phyloP scores from a whole-genome alignment of 2,113 vertebrate genomes.

The Mesembrinibis cayennensis region DNA sequence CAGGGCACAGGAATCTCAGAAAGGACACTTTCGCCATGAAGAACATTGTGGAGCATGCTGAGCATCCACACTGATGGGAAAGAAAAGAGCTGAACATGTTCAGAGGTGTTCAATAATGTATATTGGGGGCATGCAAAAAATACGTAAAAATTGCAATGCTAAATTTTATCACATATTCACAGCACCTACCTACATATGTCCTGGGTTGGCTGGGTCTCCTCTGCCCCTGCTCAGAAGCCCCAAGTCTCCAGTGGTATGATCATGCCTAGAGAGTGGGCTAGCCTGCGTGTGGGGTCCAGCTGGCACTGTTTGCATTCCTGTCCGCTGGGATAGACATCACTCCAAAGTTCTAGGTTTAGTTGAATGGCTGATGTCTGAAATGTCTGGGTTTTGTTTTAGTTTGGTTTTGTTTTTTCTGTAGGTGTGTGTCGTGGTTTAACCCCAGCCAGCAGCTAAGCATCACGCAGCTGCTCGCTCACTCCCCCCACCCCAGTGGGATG shows the following conservation, averaged over 20 bases:
- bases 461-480: too few species aligned
- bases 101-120: neutral
- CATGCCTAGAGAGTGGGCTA: neutral
- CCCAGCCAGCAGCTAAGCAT: too few species aligned
- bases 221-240: neutral
- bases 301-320: neutral
- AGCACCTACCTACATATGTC: neutral
- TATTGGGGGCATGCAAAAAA: neutral
- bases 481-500: too few species aligned
- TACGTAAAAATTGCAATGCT: neutral
- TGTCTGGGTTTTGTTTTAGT: neutral
- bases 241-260: neutral
- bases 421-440: too few species aligned
- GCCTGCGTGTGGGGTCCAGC: accelerated
- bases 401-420: neutral
- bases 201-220: neutral
- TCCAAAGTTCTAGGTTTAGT: neutral
- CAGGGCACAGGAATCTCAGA: neutral
- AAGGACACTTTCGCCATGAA: neutral
- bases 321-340: neutral
- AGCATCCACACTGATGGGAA: neutral
- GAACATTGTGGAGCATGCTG: accelerated
- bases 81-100: neutral
- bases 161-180: neutral
- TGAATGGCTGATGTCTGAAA: neutral